phyloP scores from a whole-genome alignment of 2,113 vertebrate species.

The Symphodus melops region DNA sequence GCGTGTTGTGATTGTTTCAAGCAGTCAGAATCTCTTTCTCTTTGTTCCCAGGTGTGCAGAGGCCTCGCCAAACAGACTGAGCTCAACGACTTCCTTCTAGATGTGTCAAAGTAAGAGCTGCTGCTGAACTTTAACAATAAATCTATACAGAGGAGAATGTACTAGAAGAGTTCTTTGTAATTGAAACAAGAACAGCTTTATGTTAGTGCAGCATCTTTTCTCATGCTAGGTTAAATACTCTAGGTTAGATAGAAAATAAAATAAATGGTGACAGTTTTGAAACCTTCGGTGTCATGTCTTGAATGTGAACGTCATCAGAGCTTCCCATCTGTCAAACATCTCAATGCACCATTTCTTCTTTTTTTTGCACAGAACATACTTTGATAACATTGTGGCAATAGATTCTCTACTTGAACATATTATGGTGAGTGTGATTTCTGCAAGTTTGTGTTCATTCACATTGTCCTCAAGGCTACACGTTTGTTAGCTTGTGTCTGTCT shows the following conservation, averaged over 20 bases:
- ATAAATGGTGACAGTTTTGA: slow-evolving; percentile 31
- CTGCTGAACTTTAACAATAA: slow-evolving; percentile 8
- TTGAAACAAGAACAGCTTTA: too few relatives aligned
- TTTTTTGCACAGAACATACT: slow-evolving; percentile 93
- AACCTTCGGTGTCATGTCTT: slow-evolving; percentile 59
- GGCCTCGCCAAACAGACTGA: slow-evolving; percentile 99
- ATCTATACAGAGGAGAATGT: not conserved
- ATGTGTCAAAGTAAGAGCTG: slow-evolving; percentile 96
- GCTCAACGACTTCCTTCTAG: slow-evolving; percentile 98
- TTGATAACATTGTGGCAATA: slow-evolving; percentile 99
- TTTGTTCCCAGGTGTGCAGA: slow-evolving; percentile 89
- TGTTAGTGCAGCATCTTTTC: too few relatives aligned
- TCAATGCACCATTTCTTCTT: slow-evolving; percentile 74
- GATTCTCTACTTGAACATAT: slow-evolving; percentile 99
- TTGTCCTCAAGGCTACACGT: slow-evolving; percentile 63
- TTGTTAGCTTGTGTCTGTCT: slow-evolving; percentile 49
- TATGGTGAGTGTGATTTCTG: slow-evolving; percentile 90
- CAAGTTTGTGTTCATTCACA: slow-evolving; percentile 64
- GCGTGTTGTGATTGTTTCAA: too few relatives aligned
- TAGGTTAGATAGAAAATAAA: not conserved
- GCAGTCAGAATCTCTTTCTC: too few relatives aligned
- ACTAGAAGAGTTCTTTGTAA: too few relatives aligned
- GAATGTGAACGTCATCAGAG: slow-evolving; percentile 70
- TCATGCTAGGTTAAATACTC: too few relatives aligned
- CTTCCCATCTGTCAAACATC: slow-evolving; percentile 72